Evolutionary conservation across 1,140 invertebrate genomes (phyloP), one percentile per base, ranked within the genome.

Genomic region (Anagrus nilaparvatae): DNA sequence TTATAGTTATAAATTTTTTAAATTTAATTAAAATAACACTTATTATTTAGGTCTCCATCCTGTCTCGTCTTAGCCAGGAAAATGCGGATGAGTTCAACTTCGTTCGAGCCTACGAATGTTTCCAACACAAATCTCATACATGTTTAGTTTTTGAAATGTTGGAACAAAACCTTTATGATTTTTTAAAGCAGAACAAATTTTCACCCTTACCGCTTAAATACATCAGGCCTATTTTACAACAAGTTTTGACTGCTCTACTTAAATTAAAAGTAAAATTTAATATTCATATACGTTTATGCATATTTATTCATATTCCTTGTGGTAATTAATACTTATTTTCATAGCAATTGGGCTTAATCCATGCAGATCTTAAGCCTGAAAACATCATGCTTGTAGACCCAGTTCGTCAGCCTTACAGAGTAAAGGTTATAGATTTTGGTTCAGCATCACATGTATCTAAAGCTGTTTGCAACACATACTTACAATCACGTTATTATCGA

Each of bases 341-440:
- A n/a, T n/a, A 92, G 83, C 91, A 97, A 85, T 75, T 99, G 56
- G 95, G 95, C 44, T 74, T 99, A 53, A 99, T 99, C 62, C 97
- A 99, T 73, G 97, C 96, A 38, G 97, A 99, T 70, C 72, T 99
- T 48, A 99, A 99, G 70, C 97, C 97, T 8, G 97, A 99, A 71
- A 99, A 99, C 67, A 99, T 99, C 55, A 99, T 99, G 96, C 70
- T 99, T 55, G 93, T 98, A 38, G 95, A 99, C 72, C 97, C 96
- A 21, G 81, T 85, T 20, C 80, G 94, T 46, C 94, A 98, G 61
- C 96, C 96, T 0, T 99, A 97, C 67, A 76, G 93, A 56, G 87
- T 93, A 10, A 96, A 97, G 77, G 93, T 99, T 6, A 99, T 99
- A 54, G 97, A 99, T 73, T 99, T 99, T 75, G 97, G 97, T 47